Evolutionary conservation across 1,140 invertebrate species (phyloP), one percentile per base, ranked within the genome.

Genomic region (Zaprionus gabonicus): DNA sequence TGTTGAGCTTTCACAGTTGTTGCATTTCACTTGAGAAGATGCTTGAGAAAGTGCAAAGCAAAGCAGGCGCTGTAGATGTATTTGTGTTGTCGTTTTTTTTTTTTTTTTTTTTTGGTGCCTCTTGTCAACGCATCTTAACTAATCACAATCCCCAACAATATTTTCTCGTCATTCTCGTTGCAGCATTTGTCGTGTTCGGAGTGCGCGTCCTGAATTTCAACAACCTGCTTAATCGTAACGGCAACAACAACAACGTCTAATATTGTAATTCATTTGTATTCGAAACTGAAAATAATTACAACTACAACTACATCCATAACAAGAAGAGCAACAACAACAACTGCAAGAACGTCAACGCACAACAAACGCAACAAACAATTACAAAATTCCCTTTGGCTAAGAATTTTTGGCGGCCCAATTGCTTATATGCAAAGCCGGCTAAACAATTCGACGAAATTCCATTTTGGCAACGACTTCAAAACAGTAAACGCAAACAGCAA

Each of bases 311-410:
- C 23, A 23, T 1, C 23, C 23, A 23, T 23, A 23, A 23, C 0
- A 23, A 23, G 23, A 23, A 23, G 0, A 20, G 20, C 20, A 20
- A 20, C 38, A 58, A 67, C n/a, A 36, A 67, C 74, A 80, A 38
- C 69, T 80, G 82, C 76, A 38, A 69, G 78, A 74, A 64, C 59
- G 63, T 82, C 55, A 60, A 74, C 85, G 77, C 77, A 86, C 41
- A 13, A 70, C 86, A 86, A 83, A 83, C 80, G 78, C 81, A 87
- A 71, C 70, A 91, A 82, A 84, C 88, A 92, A 92, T 91, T 88
- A 85, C 84, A 92, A 92, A 92, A 92, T 92, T 92, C 91, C 81
- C 85, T 92, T 92, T 92, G 91, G 91, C 91, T 83, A 91, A 90
- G 85, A 87, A 90, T 85, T 80, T 64, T 58, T 70, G 72, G 85